Evolutionary conservation across 92 coral and sea anemone species (phyloP).

Genomic region (Epizoanthus illoricatus): DNA sequence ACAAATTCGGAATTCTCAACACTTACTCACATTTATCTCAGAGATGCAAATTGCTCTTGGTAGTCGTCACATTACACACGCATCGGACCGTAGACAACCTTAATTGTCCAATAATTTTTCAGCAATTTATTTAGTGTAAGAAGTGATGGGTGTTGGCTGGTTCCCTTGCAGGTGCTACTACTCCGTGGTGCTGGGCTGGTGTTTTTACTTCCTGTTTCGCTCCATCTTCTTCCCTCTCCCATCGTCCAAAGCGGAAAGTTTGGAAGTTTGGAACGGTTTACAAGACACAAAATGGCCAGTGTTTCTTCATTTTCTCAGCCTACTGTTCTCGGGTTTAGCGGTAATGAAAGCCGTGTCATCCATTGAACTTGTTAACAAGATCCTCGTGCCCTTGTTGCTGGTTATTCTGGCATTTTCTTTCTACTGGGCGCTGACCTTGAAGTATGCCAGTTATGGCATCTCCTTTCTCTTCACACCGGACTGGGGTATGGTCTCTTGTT

Average conservation of each 20-base stretch:
- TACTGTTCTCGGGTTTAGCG: conserved; percentile 64
- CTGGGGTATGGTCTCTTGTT: conserved; percentile 58
- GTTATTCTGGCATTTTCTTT: conserved; percentile 57
- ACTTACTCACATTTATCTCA: too few species aligned
- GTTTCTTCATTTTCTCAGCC: conserved; percentile 64
- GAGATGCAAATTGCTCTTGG: too few species aligned
- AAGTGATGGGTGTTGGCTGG: too few species aligned
- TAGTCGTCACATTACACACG: too few species aligned
- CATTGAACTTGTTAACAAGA: conserved; percentile 71
- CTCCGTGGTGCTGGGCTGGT: conserved; percentile 86
- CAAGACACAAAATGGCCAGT: conserved; percentile 69
- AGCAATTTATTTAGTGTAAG: too few species aligned
- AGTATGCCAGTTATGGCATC: conserved; percentile 73
- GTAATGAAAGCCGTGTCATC: conserved; percentile 64
- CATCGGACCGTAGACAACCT: too few species aligned
- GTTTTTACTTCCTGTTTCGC: conserved; percentile 66
- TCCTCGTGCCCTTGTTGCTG: conserved; percentile 74
- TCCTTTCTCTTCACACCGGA: conserved; percentile 73
- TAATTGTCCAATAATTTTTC: too few species aligned
- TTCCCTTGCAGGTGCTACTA: conserved; percentile 64
- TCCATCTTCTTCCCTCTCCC: conserved; percentile 69
- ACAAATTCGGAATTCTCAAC: too few species aligned
- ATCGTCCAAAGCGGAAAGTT: conserved; percentile 44
- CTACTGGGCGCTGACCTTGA: conserved; percentile 71
- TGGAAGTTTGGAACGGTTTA: conserved; percentile 50